Conservation (phyloP, 30 jellyfish, hydroid and myxozoan species). For the Phacellophora camtschatica region DNA sequence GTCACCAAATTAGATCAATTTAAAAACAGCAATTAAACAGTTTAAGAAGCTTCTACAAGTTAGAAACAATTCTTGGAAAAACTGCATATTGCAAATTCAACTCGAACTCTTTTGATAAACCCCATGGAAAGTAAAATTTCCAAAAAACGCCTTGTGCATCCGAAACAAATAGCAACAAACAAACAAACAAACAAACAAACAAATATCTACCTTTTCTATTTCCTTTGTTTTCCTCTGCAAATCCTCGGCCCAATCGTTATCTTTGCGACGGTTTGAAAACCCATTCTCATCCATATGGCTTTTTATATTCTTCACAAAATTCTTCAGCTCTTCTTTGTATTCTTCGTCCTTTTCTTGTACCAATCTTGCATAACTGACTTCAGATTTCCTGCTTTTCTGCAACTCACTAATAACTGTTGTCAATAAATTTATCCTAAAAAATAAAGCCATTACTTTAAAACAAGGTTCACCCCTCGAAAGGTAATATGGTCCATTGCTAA, state of each 20-base stretch:
- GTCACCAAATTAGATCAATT: too few relatives aligned
- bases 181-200: neutral
- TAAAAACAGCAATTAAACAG: too few relatives aligned
- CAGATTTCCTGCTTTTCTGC: slow-evolving; percentile 12
- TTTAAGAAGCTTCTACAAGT: too few relatives aligned
- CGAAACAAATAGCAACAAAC: too few relatives aligned
- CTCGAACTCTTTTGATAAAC: too few relatives aligned
- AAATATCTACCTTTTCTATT: slow-evolving; percentile 29
- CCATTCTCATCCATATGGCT: slow-evolving; percentile 37
- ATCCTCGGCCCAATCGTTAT: neutral
- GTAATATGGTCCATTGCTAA: too few relatives aligned
- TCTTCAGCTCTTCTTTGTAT: slow-evolving; percentile 57
- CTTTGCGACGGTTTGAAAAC: neutral
- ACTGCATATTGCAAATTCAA: too few relatives aligned
- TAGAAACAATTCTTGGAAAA: too few relatives aligned
- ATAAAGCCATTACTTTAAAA: too few relatives aligned
- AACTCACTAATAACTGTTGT: slow-evolving; percentile 23
- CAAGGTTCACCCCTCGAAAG: too few relatives aligned
- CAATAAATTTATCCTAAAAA: neutral
- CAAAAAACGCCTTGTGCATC: too few relatives aligned
- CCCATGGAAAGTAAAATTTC: too few relatives aligned
- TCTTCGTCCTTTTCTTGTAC: slow-evolving; percentile 63
- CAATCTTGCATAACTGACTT: neutral
- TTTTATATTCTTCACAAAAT: slow-evolving; percentile 18
- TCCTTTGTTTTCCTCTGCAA: neutral